Conservation (phyloP, 2,113 vertebrate genomes). For the Saccopteryx leptura region DNA sequence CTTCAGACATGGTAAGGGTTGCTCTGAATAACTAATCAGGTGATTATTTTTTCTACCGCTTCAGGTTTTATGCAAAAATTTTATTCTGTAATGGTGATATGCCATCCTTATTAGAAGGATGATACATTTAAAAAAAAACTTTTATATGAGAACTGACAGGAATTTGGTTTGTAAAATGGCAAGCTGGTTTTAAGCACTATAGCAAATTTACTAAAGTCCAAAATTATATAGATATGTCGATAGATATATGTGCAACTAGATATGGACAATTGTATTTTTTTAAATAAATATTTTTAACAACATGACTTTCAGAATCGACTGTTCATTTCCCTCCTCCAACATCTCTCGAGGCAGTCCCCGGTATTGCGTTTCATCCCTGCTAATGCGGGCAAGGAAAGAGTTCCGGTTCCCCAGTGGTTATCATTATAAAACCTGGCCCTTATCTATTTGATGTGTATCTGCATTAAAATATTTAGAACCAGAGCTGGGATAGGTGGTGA, state of each 20-base stretch:
- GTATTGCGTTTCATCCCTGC: not conserved
- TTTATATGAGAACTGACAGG: constrained; percentile 89
- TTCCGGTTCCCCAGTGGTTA: not conserved
- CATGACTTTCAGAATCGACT: constrained; percentile 61
- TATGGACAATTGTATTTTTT: constrained; percentile 91
- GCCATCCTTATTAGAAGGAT: constrained; percentile 80
- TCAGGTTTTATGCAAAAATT: constrained; percentile 86
- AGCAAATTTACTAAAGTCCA: constrained; percentile 87
- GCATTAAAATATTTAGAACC: not conserved
- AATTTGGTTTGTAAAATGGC: constrained; percentile 89
- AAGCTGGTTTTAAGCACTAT: constrained; percentile 88
- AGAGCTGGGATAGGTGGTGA: not conserved
- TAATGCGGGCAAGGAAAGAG: not conserved
- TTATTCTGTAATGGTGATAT: constrained; percentile 82
- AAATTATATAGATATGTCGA: constrained; percentile 86
- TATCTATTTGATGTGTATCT: not conserved
- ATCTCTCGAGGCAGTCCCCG: not conserved
- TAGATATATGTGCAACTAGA: constrained; percentile 89
- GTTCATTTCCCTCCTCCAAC: constrained; percentile 25
- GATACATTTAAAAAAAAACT: constrained; percentile 81
- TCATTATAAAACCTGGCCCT: not conserved
- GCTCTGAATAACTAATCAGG: constrained; percentile 85
- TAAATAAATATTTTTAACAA: constrained; percentile 93
- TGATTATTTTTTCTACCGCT: constrained; percentile 83
- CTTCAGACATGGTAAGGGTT: constrained; percentile 74